These are phyloP conservation scores for Muscidifurax raptorellus DNA, from an alignment of 1,140 invertebrate genomes.

Conservation along the genomic window DNA sequence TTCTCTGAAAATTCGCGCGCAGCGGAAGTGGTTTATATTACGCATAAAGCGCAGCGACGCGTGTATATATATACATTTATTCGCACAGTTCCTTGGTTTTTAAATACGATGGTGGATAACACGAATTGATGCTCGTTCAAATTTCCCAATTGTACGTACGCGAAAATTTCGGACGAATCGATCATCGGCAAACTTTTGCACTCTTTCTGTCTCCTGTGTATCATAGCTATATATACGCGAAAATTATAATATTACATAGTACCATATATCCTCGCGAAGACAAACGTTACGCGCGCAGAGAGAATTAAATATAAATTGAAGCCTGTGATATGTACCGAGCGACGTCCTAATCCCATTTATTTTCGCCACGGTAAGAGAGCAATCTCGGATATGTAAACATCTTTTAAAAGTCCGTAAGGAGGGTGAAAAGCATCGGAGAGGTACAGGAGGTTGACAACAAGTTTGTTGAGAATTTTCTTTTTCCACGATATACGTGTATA, in stretches of 20 bases:
- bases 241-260: no score
- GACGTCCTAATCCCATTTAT: neutral
- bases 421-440: neutral
- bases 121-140: no score
- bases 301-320: constrained; percentile 15
- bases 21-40: neutral
- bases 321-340: neutral
- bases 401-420: constrained; percentile 41
- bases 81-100: neutral
- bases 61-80: neutral
- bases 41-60: neutral
- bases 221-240: neutral
- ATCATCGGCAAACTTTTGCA: neutral
- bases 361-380: neutral
- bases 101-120: no score
- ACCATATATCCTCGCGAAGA: neutral
- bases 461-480: neutral
- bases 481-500: neutral
- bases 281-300: no score
- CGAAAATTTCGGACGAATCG: neutral
- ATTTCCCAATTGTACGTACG: no score
- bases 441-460: neutral
- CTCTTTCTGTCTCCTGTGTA: neutral
- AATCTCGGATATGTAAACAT: neutral
- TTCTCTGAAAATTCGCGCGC: constrained; percentile 1